Base-by-base conservation (phyloP, 2,888 invertebrate species). In the Hedychridium roseum region DNA sequence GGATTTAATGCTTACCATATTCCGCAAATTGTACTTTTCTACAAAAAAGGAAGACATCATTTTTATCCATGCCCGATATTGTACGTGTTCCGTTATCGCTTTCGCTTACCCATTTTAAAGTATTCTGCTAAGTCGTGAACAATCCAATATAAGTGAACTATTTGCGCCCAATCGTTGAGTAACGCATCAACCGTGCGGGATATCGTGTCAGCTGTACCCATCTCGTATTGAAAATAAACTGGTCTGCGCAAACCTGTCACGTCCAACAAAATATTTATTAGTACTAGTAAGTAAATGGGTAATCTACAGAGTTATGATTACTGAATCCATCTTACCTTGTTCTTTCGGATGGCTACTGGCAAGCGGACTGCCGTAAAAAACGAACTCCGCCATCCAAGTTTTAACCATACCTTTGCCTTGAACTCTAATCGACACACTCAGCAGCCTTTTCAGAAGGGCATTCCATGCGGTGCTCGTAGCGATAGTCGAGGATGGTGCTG, bases 161-260 rank as follows among this genome's bases (percentile, higher is more conserved):
- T 93, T 70, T 93, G 90, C 1, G 89, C 87, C 97, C 97, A 97
- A 78, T 97, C 97, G 42, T 89, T 91, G 7, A 97, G 81, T 56
- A 97, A 83, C 2, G 89, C 87, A 64, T 94, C 92, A 0, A 96
- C 94, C 3, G 93, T 92, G 71, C 91, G 89, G 7, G 84, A 81
- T 20, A 86, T 82, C 4, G 88, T 87, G 53, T 94, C 94, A 45
- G 88, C 87, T 9, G 90, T 88, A n/a, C 89, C 88, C 84, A 95
- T 88, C 69, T 97, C 96, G 74, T 95, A 94, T 62, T 90, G 90
- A 54, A 94, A 88, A 73, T 94, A 93, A 12, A 96, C 92, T 37
- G 95, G 92, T 46, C 95, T 87, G 3, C 94, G 84, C 59, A 89
- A 87, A 35, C 93, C 92, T 87, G 66, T n/a, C n/a, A n/a, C n/a